Percentiles rank a stretch among this genome's conserved stretches.
Evolutionary conservation across 2,113 vertebrate species (phyloP).

Genomic region (Nyctereutes procyonoides): DNA sequence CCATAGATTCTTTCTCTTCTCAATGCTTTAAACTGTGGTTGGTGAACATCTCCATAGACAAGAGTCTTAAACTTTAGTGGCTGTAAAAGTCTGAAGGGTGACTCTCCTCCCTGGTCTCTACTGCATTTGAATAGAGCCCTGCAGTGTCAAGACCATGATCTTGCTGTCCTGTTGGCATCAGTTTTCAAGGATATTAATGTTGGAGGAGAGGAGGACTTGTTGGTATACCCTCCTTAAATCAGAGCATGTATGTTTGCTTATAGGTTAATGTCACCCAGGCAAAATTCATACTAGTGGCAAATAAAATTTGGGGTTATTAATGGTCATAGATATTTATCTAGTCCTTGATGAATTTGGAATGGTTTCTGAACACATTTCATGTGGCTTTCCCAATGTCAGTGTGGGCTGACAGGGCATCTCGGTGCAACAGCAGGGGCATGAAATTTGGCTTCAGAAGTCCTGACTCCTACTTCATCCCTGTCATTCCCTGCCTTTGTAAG

Average conservation of each 20-base stretch:
- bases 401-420: background rate
- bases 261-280: background rate
- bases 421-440: rapidly evolving
- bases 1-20: background rate
- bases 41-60: background rate
- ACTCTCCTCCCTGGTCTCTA: background rate
- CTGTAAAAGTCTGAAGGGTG: background rate
- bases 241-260: background rate
- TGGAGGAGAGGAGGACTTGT: background rate
- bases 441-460: background rate
- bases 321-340: background rate
- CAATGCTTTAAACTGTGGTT: background rate
- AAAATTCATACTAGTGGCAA: background rate
- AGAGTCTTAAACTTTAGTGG: background rate
- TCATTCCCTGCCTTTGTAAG: background rate
- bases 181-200: background rate
- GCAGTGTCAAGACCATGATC: background rate
- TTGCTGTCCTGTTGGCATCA: background rate
- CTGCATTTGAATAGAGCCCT: background rate
- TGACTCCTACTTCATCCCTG: background rate
- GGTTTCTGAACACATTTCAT: background rate
- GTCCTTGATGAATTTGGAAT: background rate
- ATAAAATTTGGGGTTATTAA: background rate
- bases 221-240: background rate
- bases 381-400: background rate